A percentile compares a stretch with the other conserved stretches of the same genome.
These are phyloP conservation scores for Piprites chloris DNA, from an alignment of 2,113 vertebrate genomes.

Conservation along the genomic window DNA sequence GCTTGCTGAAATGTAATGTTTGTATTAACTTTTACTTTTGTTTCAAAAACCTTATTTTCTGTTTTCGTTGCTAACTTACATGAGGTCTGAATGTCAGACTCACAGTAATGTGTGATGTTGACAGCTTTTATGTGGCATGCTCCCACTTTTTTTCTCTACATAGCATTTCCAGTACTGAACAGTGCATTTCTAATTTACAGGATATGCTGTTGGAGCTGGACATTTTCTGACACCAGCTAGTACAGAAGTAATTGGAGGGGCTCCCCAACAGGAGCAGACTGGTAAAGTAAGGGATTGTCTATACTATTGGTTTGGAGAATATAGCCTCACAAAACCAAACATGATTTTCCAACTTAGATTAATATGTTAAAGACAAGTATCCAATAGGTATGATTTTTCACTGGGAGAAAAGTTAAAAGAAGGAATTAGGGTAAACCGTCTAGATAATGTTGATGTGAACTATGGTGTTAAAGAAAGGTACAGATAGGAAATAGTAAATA, in stretches of 20 bases:
- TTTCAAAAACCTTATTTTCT: neutral
- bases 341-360: neutral
- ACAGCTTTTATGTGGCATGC: neutral
- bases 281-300: slow-evolving; percentile 85
- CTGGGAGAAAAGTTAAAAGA: neutral
- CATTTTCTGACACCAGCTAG: slow-evolving; percentile 77
- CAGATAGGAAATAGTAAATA: neutral
- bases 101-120: neutral
- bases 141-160: neutral
- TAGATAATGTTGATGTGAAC: neutral
- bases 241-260: slow-evolving; percentile 88
- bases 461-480: neutral
- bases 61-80: neutral
- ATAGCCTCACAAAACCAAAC: neutral
- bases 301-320: neutral
- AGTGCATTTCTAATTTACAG: slow-evolving; percentile 67
- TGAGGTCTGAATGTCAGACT: neutral
- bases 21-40: neutral
- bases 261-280: slow-evolving; percentile 89
- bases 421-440: neutral
- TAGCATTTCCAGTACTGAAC: neutral
- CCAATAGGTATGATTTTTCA: neutral
- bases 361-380: neutral
- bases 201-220: slow-evolving; percentile 91
- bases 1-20: neutral